These are phyloP conservation scores for Gobiocypris rarus DNA, from an alignment of 2,113 vertebrate species.

Conservation along the genomic window DNA sequence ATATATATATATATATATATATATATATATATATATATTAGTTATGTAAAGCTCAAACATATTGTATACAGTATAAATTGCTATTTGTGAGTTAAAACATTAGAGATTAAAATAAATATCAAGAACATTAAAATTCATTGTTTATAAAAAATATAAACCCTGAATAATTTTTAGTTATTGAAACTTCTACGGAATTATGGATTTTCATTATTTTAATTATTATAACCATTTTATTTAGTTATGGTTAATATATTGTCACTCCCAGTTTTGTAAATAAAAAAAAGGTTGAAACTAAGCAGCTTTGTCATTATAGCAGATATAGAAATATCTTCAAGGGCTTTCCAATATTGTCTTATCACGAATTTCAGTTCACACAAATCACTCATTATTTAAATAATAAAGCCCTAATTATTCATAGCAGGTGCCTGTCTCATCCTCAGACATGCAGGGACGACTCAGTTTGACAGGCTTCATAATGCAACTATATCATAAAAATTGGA, in stretches of 20 bases:
- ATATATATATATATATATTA: too few relatives aligned
- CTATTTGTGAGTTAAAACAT: not conserved
- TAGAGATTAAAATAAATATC: too few relatives aligned
- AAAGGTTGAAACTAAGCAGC: not conserved
- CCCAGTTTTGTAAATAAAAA: not conserved
- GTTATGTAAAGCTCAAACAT: too few relatives aligned
- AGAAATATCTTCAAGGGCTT: too few relatives aligned
- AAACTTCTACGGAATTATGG: not conserved
- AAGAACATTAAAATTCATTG: not conserved
- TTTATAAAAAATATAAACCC: not conserved
- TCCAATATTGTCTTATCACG: not conserved
- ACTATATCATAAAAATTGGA: not conserved
- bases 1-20: too few relatives aligned
- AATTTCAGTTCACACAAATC: not conserved
- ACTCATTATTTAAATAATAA: slow-evolving; percentile 17
- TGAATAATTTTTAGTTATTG: not conserved
- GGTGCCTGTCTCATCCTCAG: not conserved
- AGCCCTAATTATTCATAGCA: slow-evolving; percentile 29
- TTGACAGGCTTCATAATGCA: not conserved
- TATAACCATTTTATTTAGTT: not conserved
- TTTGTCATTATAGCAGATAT: too few relatives aligned
- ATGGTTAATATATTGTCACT: not conserved
- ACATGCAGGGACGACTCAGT: not conserved
- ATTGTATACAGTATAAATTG: not conserved
- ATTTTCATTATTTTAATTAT: not conserved